Base-by-base conservation (phyloP, 2,797 vertebrate species). In the Lepidocolaptes lacrymiger region DNA sequence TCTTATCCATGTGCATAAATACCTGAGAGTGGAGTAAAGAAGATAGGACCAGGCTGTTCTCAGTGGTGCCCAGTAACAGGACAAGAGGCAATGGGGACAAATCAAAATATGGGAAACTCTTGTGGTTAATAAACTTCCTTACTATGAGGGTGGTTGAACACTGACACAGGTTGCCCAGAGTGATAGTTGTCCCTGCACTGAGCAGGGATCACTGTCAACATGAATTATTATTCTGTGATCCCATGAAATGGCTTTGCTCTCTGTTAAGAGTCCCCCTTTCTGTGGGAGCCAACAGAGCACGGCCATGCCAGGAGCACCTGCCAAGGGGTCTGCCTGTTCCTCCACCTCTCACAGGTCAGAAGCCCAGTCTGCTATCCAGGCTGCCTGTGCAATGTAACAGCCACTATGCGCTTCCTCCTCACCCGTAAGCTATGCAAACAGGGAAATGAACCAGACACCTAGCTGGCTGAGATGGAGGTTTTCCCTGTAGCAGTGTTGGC, bases 381-480 rank as follows among this genome's bases (percentile, higher is more conserved):
- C 46, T 78, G 73, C 16, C n/a, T 32, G 9, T 32, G 75, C 54
- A 82, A 36, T 1, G 5, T 28, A 73, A 52, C 30, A 77, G 58
- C 54, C 73, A 66, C 80, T 39, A 8, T 0, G 0, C 26, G 24
- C 27, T 61, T 73, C 51, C 59, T 73, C 51, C 48, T 79, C 87
- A 71, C 21, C 34, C 8, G 2, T 20, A 21, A 49, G 22, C 46
- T 75, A 22, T 5, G 3, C n/a, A 63, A 80, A 82, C 18, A 58
- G 54, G 46, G 41, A 64, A 71, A 72, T 30, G 55, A 88, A 49
- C 27, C 24, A 36, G 51, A 14, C 10, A 1, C 9, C 14, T 58
- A 41, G 5, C 17, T 0, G 0, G 11, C 4, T 0, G 12, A 93
- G 43, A 36, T 3, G 14, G 48, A 32, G 12, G 6, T 48, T 76